These are phyloP conservation scores for Goniozus legneri DNA, from an alignment of 1,140 invertebrate genomes.

Conservation along the genomic window DNA sequence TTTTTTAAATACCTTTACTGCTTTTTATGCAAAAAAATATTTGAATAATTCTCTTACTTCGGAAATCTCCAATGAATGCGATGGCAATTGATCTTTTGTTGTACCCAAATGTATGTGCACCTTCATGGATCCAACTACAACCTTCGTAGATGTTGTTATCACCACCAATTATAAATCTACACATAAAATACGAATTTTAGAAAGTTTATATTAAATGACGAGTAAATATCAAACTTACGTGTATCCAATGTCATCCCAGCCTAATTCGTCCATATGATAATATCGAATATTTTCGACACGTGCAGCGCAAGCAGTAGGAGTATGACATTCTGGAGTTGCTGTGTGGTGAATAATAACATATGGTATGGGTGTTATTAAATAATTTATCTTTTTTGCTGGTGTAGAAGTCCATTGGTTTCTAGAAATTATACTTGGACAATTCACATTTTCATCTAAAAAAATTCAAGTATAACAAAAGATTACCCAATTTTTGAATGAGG, in stretches of 20 bases:
- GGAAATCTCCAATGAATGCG: conserved; percentile 51
- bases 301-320: conserved; percentile 51
- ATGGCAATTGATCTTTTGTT: conserved; percentile 51
- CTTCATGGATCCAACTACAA: conserved; percentile 68
- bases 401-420: conserved; percentile 13
- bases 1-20: too few relatives aligned
- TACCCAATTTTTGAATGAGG: too few relatives aligned
- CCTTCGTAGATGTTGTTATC: conserved; percentile 78
- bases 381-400: conserved; percentile 15
- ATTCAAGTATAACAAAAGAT: too few relatives aligned
- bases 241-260: conserved; percentile 62
- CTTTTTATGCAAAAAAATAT: too few relatives aligned
- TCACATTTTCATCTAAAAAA: background rate
- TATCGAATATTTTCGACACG: conserved; percentile 56
- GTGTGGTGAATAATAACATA: conserved; percentile 71
- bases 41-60: conserved; percentile 23
- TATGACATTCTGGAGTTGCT: conserved; percentile 57
- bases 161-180: conserved; percentile 71
- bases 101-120: conserved; percentile 64
- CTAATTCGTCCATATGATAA: conserved; percentile 57
- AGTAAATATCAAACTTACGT: conserved; percentile 46
- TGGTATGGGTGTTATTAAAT: conserved; percentile 28
- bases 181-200: conserved; percentile 1
- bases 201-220: background rate
- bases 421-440: conserved; percentile 23